Evolutionary conservation across 2,113 vertebrate species (phyloP).

Genomic region (Lethenteron reissneri): DNA sequence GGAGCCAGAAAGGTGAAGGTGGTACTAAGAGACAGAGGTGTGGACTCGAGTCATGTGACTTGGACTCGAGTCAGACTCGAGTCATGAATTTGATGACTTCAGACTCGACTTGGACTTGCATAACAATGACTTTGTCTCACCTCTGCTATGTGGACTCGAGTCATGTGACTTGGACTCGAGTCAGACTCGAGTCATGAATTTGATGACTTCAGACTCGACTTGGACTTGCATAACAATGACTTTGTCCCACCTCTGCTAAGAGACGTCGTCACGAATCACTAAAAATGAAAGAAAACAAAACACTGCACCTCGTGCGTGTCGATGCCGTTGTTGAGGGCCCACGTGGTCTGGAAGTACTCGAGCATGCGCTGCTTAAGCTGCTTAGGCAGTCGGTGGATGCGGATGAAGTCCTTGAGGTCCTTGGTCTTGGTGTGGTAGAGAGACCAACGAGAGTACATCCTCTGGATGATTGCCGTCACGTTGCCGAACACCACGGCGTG

Average conservation of each 20-base stretch:
- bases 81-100: no score
- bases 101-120: no score
- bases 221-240: no score
- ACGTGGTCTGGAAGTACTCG: slow-evolving; percentile 95
- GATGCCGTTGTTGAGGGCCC: slow-evolving; percentile 98
- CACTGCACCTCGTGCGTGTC: slow-evolving; percentile 73
- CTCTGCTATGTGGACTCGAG: no score
- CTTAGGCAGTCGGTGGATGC: slow-evolving; percentile 83
- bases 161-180: no score
- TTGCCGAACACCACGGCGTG: slow-evolving; percentile 93
- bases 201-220: no score
- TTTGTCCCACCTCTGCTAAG: not conserved
- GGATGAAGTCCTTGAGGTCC: slow-evolving; percentile 89
- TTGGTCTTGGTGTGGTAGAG: slow-evolving; percentile 93
- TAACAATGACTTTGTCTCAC: no score
- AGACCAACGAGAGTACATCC: slow-evolving; percentile 95
- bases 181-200: no score
- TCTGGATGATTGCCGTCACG: slow-evolving; percentile 91
- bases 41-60: no score
- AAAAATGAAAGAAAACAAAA: not conserved
- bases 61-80: no score
- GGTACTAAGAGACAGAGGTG: no score
- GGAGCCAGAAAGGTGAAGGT: not conserved
- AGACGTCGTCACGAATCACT: not conserved
- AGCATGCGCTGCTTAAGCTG: slow-evolving; percentile 91